Evolutionary conservation across 2,797 vertebrate species (phyloP).

Genomic region (Lepus townsendii): DNA sequence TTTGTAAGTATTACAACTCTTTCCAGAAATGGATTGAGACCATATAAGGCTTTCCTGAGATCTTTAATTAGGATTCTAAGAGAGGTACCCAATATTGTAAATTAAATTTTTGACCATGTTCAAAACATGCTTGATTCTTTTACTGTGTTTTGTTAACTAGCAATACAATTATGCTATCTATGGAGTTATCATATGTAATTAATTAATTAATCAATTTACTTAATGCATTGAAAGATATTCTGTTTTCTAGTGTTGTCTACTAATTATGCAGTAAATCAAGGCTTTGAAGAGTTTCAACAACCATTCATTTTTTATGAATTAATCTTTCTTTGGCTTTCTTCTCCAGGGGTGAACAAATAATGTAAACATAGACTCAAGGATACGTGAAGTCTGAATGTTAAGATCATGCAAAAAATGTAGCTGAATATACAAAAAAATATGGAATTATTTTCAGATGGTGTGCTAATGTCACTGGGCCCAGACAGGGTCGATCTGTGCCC

Average conservation of each 20-base stretch:
- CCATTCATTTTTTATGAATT: slow-evolving; percentile 84
- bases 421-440: slow-evolving; percentile 57
- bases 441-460: slow-evolving; percentile 60
- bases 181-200: slow-evolving; percentile 82
- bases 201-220: slow-evolving; percentile 85
- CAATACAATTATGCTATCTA: slow-evolving; percentile 81
- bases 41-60: slow-evolving; percentile 10
- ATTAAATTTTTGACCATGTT: slow-evolving; percentile 81
- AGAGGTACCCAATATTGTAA: slow-evolving; percentile 49
- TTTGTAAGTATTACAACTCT: slow-evolving; percentile 8
- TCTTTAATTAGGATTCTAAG: slow-evolving; percentile 77
- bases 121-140: slow-evolving; percentile 79
- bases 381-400: slow-evolving; percentile 74
- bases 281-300: slow-evolving; percentile 83
- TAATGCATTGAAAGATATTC: slow-evolving; percentile 78
- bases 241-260: slow-evolving; percentile 82
- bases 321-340: slow-evolving; percentile 84
- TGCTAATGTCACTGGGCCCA: slow-evolving; percentile 10
- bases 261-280: slow-evolving; percentile 86
- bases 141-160: slow-evolving; percentile 78
- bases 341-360: slow-evolving; percentile 79
- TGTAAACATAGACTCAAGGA: slow-evolving; percentile 72
- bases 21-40: slow-evolving; percentile 20
- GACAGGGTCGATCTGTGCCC: slow-evolving; percentile 3
- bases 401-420: slow-evolving; percentile 64